A percentile compares a stretch with the other conserved stretches of the same genome.
phyloP scores from a whole-genome alignment of 2,113 vertebrate genomes.

The Ginglymostoma cirratum region DNA sequence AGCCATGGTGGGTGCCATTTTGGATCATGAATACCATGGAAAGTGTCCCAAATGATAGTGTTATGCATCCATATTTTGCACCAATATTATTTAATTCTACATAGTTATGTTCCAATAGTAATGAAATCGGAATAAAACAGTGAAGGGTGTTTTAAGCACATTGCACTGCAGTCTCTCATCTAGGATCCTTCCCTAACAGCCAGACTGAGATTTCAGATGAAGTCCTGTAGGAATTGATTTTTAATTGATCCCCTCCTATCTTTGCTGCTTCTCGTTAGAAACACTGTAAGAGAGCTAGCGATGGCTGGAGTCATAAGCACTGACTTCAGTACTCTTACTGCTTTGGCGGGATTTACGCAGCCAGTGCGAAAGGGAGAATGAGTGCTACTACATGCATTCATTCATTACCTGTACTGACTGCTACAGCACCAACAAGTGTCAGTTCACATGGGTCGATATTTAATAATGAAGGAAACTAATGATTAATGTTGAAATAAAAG shows the following conservation, averaged over 20 bases:
- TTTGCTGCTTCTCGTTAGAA: background rate
- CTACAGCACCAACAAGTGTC: background rate
- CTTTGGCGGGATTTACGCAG: background rate
- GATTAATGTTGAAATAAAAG: conserved; percentile 35
- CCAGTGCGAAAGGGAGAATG: background rate
- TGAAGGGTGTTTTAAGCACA: background rate
- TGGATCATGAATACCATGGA: background rate
- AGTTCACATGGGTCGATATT: background rate
- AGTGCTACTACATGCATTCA: background rate
- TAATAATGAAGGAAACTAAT: conserved; percentile 31
- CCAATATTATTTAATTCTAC: background rate
- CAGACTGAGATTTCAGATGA: background rate
- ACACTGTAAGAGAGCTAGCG: background rate
- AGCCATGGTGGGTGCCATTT: background rate
- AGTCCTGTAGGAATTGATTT: background rate
- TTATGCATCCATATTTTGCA: background rate
- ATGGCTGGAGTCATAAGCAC: background rate
- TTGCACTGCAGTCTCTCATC: background rate
- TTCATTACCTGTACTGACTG: conserved; percentile 21
- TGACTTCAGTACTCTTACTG: background rate
- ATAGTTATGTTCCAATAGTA: background rate
- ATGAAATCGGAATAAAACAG: background rate
- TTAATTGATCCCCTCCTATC: background rate
- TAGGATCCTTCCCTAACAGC: background rate
- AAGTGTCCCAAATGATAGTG: background rate